These are phyloP conservation scores for Panopea generosa DNA, from an alignment of 2,888 invertebrate species.

Conservation along the genomic window DNA sequence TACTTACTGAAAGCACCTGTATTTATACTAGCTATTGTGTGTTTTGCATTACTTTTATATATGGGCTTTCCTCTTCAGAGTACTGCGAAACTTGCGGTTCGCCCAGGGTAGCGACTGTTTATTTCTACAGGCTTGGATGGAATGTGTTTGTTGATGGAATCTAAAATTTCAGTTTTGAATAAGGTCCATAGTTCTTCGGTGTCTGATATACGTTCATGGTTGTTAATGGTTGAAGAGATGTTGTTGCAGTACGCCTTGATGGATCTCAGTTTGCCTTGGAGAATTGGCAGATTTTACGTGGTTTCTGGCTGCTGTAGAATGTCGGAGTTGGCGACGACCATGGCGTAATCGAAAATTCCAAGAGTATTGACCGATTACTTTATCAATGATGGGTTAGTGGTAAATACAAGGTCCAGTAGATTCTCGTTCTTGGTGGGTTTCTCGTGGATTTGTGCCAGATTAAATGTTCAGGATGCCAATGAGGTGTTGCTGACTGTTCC, in stretches of 20 bases:
- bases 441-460: slow-evolving; percentile 31
- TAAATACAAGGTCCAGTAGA: slow-evolving; percentile 38
- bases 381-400: slow-evolving; percentile 40
- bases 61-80: too few relatives aligned
- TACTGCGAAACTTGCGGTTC: too few relatives aligned
- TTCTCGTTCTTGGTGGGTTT: slow-evolving; percentile 29
- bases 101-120: too few relatives aligned
- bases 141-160: too few relatives aligned
- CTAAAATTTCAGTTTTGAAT: too few relatives aligned
- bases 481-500: slow-evolving; percentile 32
- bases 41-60: not conserved
- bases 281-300: too few relatives aligned
- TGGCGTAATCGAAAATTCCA: slow-evolving; percentile 50
- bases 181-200: too few relatives aligned
- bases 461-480: slow-evolving; percentile 15
- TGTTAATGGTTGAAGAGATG: too few relatives aligned
- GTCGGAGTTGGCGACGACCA: slow-evolving; percentile 33
- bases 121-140: too few relatives aligned
- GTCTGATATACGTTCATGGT: too few relatives aligned
- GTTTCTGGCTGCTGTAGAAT: not conserved
- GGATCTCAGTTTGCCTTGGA: too few relatives aligned
- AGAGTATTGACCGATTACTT: slow-evolving; percentile 43
- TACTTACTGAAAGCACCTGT: not conserved
- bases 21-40: slow-evolving; percentile 1
- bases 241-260: too few relatives aligned